These are phyloP conservation scores for Lucinisca nassula DNA, from an alignment of 2,888 invertebrate genomes.

Conservation along the genomic window DNA sequence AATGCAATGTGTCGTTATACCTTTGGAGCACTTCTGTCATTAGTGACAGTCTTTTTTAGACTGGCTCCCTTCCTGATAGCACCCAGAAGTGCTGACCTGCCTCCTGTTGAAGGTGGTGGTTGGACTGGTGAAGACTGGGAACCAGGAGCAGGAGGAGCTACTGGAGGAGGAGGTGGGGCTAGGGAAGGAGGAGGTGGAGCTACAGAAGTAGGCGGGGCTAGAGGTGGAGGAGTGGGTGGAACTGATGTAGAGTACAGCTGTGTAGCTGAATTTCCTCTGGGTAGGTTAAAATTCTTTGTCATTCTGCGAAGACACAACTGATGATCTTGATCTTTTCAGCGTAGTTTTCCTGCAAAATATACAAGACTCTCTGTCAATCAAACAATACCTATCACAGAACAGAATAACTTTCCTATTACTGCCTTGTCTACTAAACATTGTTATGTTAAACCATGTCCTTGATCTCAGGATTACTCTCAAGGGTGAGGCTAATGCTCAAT, in stretches of 20 bases:
- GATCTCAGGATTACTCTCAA: too few species aligned
- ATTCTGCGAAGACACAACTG: neutral
- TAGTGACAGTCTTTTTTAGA: slow-evolving; percentile 79
- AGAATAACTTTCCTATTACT: too few species aligned
- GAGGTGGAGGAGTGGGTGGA: slow-evolving; percentile 31
- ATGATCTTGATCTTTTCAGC: slow-evolving; percentile 1
- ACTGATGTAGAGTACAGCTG: neutral
- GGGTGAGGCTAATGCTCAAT: too few species aligned
- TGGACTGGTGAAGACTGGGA: slow-evolving; percentile 36
- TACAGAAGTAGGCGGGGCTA: slow-evolving; percentile 49
- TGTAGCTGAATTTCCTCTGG: neutral
- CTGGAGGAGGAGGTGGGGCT: slow-evolving; percentile 60
- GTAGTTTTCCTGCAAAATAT: slow-evolving; percentile 20
- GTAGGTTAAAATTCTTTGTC: neutral
- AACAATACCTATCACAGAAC: too few species aligned
- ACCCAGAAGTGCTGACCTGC: slow-evolving; percentile 76
- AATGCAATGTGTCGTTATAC: too few species aligned
- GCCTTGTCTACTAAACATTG: too few species aligned
- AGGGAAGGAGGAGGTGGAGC: slow-evolving; percentile 44
- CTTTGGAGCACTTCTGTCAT: slow-evolving; percentile 80
- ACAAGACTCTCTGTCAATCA: too few species aligned
- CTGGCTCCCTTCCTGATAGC: slow-evolving; percentile 75
- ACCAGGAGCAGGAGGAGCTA: slow-evolving; percentile 51
- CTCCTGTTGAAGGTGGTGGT: slow-evolving; percentile 34
- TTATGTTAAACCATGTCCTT: too few species aligned